Percentiles rank a stretch among this genome's conserved stretches.
Evolutionary conservation across 2,797 vertebrate species (phyloP).

Genomic region (Arremon aurantiirostris): DNA sequence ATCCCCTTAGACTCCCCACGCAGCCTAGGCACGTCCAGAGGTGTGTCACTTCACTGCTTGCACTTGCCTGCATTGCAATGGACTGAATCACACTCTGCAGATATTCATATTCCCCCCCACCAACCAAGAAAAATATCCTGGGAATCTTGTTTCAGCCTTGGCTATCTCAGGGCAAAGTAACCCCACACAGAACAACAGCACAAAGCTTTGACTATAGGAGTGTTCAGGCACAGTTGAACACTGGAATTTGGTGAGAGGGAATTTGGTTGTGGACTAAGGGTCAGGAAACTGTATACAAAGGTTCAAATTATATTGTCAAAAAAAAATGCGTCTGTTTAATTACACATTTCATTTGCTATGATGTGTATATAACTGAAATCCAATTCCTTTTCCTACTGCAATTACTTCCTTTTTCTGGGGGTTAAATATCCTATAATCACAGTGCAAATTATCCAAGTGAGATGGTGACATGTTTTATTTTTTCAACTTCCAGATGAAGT

Average conservation of each 20-base stretch:
- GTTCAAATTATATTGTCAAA: not conserved
- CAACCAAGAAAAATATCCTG: not conserved
- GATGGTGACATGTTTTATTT: not conserved
- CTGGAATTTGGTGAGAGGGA: not conserved
- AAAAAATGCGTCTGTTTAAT: not conserved
- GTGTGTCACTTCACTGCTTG: not conserved
- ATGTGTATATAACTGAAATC: not conserved
- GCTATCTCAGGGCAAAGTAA: not conserved
- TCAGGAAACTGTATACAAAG: not conserved
- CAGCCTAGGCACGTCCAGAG: not conserved
- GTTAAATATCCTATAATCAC: not conserved
- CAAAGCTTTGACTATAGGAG: not conserved
- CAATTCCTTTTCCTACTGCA: not conserved
- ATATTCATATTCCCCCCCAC: no score
- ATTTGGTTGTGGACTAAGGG: not conserved
- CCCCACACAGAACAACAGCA: not conserved
- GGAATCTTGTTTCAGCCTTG: not conserved
- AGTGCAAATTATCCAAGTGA: not conserved
- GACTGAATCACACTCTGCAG: not conserved
- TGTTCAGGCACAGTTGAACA: not conserved
- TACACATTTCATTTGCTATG: not conserved
- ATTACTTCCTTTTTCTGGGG: not conserved
- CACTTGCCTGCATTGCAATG: not conserved
- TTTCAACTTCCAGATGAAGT: not conserved
- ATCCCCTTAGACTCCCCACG: not conserved